These are phyloP conservation scores for Globodera ellingtonae DNA, from an alignment of 1,140 invertebrate genomes.

Conservation along the genomic window DNA sequence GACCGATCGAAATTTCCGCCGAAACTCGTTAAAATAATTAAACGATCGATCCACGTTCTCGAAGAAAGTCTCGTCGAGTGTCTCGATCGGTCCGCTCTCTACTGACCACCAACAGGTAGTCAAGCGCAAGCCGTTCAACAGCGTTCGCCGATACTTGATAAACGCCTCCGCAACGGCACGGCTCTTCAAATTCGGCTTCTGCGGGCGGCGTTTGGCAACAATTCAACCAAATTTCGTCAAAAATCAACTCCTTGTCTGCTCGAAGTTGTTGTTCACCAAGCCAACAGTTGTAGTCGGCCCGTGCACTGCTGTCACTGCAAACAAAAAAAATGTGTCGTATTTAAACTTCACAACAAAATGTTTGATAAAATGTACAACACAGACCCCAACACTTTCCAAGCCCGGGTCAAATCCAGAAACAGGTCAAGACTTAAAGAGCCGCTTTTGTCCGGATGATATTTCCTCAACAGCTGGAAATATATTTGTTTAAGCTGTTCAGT, in stretches of 20 bases:
- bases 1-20: too few relatives aligned
- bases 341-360: not conserved
- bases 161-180: slow-evolving; percentile 24
- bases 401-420: slow-evolving; percentile 12
- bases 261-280: slow-evolving; percentile 22
- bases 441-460: slow-evolving; percentile 22
- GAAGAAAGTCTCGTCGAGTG: too few relatives aligned
- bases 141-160: not conserved
- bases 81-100: too few relatives aligned
- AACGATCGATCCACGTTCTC: too few relatives aligned
- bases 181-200: slow-evolving; percentile 3
- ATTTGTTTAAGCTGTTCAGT: slow-evolving; percentile 14
- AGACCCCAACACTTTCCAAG: slow-evolving; percentile 29
- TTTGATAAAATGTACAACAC: not conserved
- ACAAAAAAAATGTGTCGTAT: not conserved
- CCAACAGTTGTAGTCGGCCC: slow-evolving; percentile 12
- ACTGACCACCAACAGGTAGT: not conserved
- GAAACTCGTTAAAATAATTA: too few relatives aligned
- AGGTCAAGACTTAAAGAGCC: not conserved
- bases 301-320: not conserved
- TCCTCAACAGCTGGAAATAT: slow-evolving; percentile 13
- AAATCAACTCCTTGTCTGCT: slow-evolving; percentile 23
- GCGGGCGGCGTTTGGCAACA: not conserved
- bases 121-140: not conserved
- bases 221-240: slow-evolving; percentile 20